phyloP scores from a whole-genome alignment of 2,888 invertebrate species.

The Gymnoscelis rufifasciata region DNA sequence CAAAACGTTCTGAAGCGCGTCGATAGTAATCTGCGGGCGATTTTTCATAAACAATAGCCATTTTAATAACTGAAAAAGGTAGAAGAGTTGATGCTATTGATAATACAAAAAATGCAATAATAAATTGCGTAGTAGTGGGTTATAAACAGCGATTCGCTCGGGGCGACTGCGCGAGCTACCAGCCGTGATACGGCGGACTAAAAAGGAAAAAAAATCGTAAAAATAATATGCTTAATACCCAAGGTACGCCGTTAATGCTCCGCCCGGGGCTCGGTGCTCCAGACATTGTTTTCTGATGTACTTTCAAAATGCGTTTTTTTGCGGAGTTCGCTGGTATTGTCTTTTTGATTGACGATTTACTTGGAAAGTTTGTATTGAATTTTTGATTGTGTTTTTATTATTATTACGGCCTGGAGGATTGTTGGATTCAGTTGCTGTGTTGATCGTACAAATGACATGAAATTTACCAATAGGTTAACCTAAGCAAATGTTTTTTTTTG shows the following conservation, averaged over 20 bases:
- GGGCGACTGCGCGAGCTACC: conserved; percentile 73
- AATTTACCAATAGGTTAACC: too few relatives aligned
- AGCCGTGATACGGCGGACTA: conserved; percentile 45
- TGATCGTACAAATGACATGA: too few relatives aligned
- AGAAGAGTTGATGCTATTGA: conserved; percentile 71
- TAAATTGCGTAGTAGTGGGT: conserved; percentile 74
- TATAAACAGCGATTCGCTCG: conserved; percentile 76
- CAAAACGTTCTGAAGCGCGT: conserved; percentile 41
- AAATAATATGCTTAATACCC: conserved; percentile 77
- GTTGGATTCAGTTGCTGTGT: too few relatives aligned
- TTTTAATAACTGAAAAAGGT: conserved; percentile 73
- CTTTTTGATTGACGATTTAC: conserved; percentile 1
- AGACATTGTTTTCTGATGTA: conserved; percentile 77
- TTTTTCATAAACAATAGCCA: conserved; percentile 78
- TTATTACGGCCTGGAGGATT: too few relatives aligned
- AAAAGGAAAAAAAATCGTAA: conserved; percentile 50
- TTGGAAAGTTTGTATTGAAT: neutral
- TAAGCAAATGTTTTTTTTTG: too few relatives aligned
- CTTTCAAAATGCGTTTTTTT: conserved; percentile 49
- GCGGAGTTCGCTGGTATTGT: conserved; percentile 22
- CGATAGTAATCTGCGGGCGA: conserved; percentile 66
- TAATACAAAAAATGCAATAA: conserved; percentile 78
- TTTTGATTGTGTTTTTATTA: too few relatives aligned
- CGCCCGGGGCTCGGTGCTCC: conserved; percentile 72
- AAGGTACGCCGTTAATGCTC: conserved; percentile 77